Conservation (phyloP, 1,140 invertebrate genomes). For the Eriocheir sinensis region DNA sequence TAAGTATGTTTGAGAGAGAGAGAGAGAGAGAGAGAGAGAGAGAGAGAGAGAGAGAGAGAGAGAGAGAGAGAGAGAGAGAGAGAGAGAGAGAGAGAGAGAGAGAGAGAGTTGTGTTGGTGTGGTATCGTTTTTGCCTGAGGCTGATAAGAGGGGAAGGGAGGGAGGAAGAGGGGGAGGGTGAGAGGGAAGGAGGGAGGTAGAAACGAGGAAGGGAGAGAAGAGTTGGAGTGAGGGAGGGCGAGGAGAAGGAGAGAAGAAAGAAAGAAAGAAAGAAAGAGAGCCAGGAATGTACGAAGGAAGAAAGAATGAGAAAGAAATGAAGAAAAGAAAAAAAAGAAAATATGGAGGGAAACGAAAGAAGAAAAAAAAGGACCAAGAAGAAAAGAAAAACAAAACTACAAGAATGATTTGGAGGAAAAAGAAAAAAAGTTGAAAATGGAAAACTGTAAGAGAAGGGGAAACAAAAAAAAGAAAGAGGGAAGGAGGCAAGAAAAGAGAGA, state of each 20-base stretch:
- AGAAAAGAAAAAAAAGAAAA: neutral
- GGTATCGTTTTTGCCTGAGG: neutral
- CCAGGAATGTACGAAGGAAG: neutral
- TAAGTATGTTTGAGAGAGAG: neutral
- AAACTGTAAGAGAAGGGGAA: neutral
- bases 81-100: constrained; percentile 48
- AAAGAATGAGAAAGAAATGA: neutral
- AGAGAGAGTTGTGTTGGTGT: neutral
- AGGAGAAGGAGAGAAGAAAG: neutral
- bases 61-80: constrained; percentile 35
- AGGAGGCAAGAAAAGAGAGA: neutral
- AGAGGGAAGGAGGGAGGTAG: neutral
- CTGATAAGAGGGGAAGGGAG: neutral
- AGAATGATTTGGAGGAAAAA: neutral
- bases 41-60: constrained; percentile 49
- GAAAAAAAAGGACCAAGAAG: neutral
- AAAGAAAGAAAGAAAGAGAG: neutral
- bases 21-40: neutral
- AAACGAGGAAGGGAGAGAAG: neutral
- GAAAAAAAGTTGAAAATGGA: neutral
- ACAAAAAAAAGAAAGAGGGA: neutral
- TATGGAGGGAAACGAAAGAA: neutral
- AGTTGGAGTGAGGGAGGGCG: neutral
- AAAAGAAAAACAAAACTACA: neutral
- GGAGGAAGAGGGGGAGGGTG: neutral